These are phyloP conservation scores for Capitulum mitella DNA, from an alignment of 2,888 invertebrate species.

Conservation along the genomic window DNA sequence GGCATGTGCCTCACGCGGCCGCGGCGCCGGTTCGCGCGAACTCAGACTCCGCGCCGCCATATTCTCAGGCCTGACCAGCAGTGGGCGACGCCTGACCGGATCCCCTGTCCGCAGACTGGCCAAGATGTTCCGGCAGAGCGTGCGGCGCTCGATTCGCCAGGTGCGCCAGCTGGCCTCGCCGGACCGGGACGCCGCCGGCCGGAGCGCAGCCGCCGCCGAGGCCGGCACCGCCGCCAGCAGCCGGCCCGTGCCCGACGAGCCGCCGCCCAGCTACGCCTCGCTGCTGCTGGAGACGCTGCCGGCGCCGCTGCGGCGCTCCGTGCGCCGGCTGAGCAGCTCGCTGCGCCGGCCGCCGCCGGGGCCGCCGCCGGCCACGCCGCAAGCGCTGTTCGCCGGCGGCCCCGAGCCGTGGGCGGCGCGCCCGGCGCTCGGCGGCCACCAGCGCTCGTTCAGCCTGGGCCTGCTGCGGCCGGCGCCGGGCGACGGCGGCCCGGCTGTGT, in stretches of 20 bases:
- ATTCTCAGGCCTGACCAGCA: no score
- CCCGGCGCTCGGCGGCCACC: background rate
- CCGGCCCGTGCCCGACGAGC: conserved; percentile 38
- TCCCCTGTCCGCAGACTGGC: conserved; percentile 53
- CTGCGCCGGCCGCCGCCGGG: background rate
- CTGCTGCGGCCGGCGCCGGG: background rate
- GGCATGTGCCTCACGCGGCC: no score
- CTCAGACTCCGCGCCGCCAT: no score
- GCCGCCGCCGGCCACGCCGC: background rate
- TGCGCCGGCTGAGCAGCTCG: background rate
- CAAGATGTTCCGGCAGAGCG: conserved; percentile 63
- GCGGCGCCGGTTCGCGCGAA: no score
- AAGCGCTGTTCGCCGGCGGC: background rate
- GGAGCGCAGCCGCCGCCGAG: no score
- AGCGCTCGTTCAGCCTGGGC: conserved; percentile 19
- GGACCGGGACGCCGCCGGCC: background rate
- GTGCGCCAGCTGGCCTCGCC: background rate
- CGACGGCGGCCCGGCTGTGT: background rate
- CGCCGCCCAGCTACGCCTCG: conserved; percentile 57
- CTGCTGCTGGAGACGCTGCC: conserved; percentile 50
- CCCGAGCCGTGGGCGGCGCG: no score
- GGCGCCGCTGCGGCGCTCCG: conserved; percentile 3
- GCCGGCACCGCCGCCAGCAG: conserved; percentile 7
- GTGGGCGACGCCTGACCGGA: no score
- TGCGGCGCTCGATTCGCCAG: conserved; percentile 18